A percentile compares a stretch with the other conserved stretches of the same genome.
Evolutionary conservation across 2,797 vertebrate genomes (phyloP).

Genomic region (Gadopsis marmoratus): DNA sequence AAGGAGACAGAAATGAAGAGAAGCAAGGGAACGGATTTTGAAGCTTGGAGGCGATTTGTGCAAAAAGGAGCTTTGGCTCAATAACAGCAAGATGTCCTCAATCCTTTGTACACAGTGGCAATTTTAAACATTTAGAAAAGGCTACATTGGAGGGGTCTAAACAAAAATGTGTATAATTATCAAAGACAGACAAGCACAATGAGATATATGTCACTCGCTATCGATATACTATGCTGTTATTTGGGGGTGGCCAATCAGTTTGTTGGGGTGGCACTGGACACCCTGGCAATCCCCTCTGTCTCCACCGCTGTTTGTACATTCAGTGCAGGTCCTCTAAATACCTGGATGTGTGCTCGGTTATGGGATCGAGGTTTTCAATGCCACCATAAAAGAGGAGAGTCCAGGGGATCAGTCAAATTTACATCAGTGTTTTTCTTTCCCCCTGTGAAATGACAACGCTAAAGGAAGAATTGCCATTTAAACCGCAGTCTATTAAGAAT

Average conservation of each 20-base stretch:
- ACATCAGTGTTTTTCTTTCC: slow-evolving; percentile 42
- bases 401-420: slow-evolving; percentile 58
- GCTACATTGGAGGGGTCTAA: neutral
- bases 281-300: neutral
- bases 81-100: slow-evolving; percentile 17
- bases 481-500: slow-evolving; percentile 11
- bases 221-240: neutral
- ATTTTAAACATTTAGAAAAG: neutral
- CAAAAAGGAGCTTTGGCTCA: slow-evolving; percentile 17
- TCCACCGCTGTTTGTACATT: slow-evolving; percentile 29
- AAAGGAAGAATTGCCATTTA: neutral
- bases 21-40: slow-evolving; percentile 17
- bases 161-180: neutral
- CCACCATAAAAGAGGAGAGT: slow-evolving; percentile 52
- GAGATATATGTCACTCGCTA: neutral
- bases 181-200: neutral
- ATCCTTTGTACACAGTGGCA: slow-evolving; percentile 8
- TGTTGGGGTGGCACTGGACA: neutral
- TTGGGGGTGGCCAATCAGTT: neutral
- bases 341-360: slow-evolving; percentile 37
- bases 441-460: slow-evolving; percentile 37
- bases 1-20: slow-evolving; percentile 29
- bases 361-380: slow-evolving; percentile 67
- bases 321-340: slow-evolving; percentile 43
- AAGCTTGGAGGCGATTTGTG: slow-evolving; percentile 33